A percentile compares a stretch with the other conserved stretches of the same genome.
phyloP scores from a whole-genome alignment of 2,888 invertebrate species.

The Pyrgus malvae region DNA sequence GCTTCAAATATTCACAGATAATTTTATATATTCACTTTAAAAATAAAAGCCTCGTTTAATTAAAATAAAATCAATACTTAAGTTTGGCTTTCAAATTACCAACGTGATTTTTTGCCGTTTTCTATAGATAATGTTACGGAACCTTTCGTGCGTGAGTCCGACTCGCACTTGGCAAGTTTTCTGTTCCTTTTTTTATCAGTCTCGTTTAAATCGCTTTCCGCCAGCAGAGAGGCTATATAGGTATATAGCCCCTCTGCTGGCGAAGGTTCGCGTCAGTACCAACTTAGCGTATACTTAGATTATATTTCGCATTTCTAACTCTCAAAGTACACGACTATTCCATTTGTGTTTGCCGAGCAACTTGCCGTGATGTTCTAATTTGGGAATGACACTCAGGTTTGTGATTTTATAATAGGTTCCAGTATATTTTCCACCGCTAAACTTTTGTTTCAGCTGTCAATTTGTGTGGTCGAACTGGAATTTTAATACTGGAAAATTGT shows the following conservation, averaged over 20 bases:
- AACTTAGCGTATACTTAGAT: conserved; percentile 42
- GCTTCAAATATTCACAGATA: too few relatives aligned
- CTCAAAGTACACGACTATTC: conserved; percentile 68
- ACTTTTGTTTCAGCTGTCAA: conserved; percentile 6
- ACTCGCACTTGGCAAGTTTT: too few relatives aligned
- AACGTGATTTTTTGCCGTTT: too few relatives aligned
- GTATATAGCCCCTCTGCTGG: too few relatives aligned
- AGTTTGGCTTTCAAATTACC: too few relatives aligned
- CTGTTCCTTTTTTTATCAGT: too few relatives aligned
- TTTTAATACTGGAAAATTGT: neutral
- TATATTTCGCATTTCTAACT: conserved; percentile 61
- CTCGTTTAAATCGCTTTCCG: neutral
- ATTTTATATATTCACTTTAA: too few relatives aligned
- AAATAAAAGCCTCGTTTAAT: too few relatives aligned
- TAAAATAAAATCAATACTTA: too few relatives aligned
- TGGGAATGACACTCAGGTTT: conserved; percentile 46
- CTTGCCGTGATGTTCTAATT: conserved; percentile 54
- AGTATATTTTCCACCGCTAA: conserved; percentile 12
- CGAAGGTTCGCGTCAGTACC: too few relatives aligned
- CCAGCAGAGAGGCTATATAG: neutral
- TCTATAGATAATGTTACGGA: too few relatives aligned
- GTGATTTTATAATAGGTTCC: conserved; percentile 45
- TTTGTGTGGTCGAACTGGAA: neutral
- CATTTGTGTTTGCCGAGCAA: conserved; percentile 64
- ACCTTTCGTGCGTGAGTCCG: too few relatives aligned